Percentiles rank a stretch among this genome's conserved stretches.
Conservation (phyloP, 2,113 vertebrate genomes). For the Catharus bicknelli region DNA sequence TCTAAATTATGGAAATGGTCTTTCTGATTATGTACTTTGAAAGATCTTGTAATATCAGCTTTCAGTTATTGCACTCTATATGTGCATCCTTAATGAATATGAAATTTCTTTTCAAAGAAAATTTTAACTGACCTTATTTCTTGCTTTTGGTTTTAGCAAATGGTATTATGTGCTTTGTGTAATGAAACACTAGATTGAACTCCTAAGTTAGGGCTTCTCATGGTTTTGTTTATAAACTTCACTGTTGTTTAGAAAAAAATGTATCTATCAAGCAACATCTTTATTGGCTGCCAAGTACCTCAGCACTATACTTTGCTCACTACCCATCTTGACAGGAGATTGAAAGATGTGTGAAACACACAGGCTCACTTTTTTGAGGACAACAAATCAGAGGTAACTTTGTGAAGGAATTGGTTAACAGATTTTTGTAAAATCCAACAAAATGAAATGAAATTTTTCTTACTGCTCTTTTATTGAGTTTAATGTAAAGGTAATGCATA, state of each 20-base stretch:
- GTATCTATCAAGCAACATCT: background rate
- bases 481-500: background rate
- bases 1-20: background rate
- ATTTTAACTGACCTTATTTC: background rate
- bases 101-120: background rate
- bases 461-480: background rate
- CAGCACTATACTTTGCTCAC: background rate
- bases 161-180: background rate
- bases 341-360: background rate
- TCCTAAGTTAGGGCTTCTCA: background rate
- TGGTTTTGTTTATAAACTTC: background rate
- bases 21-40: background rate
- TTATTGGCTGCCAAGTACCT: background rate
- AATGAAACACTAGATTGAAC: background rate
- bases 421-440: background rate
- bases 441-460: background rate
- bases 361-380: background rate
- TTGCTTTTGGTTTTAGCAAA: background rate
- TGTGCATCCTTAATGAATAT: background rate
- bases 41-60: background rate
- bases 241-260: background rate
- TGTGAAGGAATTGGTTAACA: background rate
- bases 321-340: background rate
- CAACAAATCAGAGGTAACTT: background rate
- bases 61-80: background rate